These are phyloP conservation scores for Steinernema carpocapsae DNA, from an alignment of 2,888 invertebrate genomes.

Conservation along the genomic window DNA sequence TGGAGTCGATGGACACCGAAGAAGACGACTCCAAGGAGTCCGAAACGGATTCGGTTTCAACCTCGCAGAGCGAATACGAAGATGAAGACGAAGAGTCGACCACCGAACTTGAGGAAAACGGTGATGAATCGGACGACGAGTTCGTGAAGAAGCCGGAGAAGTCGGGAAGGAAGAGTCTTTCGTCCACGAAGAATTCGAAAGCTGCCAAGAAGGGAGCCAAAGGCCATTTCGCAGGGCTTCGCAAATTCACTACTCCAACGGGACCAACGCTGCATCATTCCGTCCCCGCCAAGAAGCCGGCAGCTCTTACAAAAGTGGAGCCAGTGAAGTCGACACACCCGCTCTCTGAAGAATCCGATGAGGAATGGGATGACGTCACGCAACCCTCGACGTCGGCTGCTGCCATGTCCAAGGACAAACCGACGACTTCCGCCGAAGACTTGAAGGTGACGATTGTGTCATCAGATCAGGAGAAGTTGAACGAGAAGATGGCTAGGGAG, in stretches of 20 bases:
- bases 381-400: background rate
- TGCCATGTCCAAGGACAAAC: background rate
- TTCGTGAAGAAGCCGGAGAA: background rate
- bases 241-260: background rate
- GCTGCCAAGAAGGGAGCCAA: background rate
- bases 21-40: background rate
- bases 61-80: constrained; percentile 14
- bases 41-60: background rate
- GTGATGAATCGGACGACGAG: background rate
- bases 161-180: background rate
- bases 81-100: background rate
- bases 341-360: background rate
- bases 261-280: background rate
- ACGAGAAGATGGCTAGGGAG: constrained; percentile 6
- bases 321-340: background rate
- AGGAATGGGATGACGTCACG: constrained; percentile 17
- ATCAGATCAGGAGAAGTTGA: constrained; percentile 3
- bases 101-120: background rate
- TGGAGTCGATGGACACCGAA: background rate
- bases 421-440: background rate
- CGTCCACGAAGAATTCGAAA: background rate
- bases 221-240: background rate
- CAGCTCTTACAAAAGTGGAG: background rate
- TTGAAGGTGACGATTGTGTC: constrained; percentile 8
- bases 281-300: background rate